These are phyloP conservation scores for Psylliodes chrysocephalus DNA, from an alignment of 2,888 invertebrate genomes.

Conservation along the genomic window DNA sequence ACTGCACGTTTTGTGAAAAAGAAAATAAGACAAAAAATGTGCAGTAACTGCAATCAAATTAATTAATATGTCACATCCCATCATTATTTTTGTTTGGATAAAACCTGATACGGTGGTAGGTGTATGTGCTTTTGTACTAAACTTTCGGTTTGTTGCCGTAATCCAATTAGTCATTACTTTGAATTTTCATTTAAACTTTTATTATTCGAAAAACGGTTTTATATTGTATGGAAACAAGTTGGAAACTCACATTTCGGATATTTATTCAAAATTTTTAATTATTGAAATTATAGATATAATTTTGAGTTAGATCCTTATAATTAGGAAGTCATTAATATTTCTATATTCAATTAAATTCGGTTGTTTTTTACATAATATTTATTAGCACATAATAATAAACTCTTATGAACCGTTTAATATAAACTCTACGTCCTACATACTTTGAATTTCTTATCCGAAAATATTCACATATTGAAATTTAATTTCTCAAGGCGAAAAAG, in stretches of 20 bases:
- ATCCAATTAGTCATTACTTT: constrained; percentile 24
- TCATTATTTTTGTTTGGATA: neutral
- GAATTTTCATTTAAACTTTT: constrained; percentile 16
- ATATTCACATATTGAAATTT: too few species aligned
- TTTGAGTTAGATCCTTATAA: too few species aligned
- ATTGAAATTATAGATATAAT: too few species aligned
- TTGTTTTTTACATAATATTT: too few species aligned
- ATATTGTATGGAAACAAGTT: neutral
- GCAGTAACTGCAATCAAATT: neutral
- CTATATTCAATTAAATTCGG: too few species aligned
- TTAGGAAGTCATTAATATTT: too few species aligned
- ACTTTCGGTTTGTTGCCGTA: constrained; percentile 13
- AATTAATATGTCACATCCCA: neutral
- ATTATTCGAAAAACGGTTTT: constrained; percentile 16
- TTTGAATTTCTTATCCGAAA: too few species aligned
- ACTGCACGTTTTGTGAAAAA: neutral
- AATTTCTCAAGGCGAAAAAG: too few species aligned
- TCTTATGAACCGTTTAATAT: too few species aligned
- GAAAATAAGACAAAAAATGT: neutral
- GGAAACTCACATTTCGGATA: neutral
- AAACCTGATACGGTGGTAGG: neutral
- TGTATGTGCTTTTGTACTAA: constrained; percentile 2
- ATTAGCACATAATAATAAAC: too few species aligned
- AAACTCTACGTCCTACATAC: too few species aligned
- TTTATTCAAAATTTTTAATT: too few species aligned